Percentiles rank a stretch among this genome's conserved stretches.
phyloP scores from a whole-genome alignment of 2,888 invertebrate species.

The Operophtera brumata region DNA sequence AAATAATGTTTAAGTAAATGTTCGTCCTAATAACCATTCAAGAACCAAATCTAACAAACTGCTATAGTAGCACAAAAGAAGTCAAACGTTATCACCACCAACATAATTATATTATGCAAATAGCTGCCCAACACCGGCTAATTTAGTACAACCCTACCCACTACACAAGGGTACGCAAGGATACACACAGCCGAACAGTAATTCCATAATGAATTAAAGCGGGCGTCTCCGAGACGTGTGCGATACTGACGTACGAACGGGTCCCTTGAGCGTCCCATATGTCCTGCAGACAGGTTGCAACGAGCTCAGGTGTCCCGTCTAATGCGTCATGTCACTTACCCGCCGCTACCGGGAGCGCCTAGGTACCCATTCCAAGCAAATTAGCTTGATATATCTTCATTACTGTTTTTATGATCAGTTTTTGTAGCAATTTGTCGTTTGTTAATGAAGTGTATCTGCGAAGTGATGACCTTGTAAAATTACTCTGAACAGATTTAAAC shows the following conservation, averaged over 20 bases:
- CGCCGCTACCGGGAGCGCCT: slow-evolving; percentile 21
- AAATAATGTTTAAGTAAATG: too few relatives aligned
- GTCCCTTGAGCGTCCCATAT: slow-evolving; percentile 44
- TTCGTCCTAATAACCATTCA: too few relatives aligned
- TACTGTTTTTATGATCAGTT: not conserved
- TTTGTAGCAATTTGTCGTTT: not conserved
- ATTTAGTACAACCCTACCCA: slow-evolving; percentile 8
- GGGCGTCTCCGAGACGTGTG: slow-evolving; percentile 27
- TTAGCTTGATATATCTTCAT: slow-evolving; percentile 2
- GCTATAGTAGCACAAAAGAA: not conserved
- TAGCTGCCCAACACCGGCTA: slow-evolving; percentile 2
- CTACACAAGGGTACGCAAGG: not conserved
- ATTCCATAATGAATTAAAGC: slow-evolving; percentile 42
- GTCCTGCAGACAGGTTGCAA: slow-evolving; percentile 42
- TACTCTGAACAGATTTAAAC: too few relatives aligned
- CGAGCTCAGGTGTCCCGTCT: slow-evolving; percentile 55
- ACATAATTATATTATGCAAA: slow-evolving; percentile 16
- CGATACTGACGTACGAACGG: slow-evolving; percentile 30
- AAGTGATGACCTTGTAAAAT: too few relatives aligned
- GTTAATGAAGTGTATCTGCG: not conserved
- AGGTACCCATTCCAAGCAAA: not conserved
- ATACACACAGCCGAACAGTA: slow-evolving; percentile 12
- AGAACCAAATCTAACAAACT: too few relatives aligned
- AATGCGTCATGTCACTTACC: slow-evolving; percentile 61
- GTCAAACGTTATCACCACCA: not conserved